Evolutionary conservation across 2,113 vertebrate species (phyloP).

Genomic region (Xenopus borealis): DNA sequence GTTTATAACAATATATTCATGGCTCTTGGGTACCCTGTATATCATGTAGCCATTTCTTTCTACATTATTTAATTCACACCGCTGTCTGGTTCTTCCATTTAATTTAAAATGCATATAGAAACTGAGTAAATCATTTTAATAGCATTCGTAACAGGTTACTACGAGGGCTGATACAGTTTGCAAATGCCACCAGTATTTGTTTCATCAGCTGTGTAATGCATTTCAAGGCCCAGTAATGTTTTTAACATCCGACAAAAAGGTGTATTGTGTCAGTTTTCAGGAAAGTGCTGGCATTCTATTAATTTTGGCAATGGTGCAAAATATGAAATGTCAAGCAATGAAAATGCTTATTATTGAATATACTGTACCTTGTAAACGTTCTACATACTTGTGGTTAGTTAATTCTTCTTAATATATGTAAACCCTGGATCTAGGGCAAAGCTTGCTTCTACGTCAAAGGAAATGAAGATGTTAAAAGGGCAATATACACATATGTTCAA

Average conservation of each 20-base stretch:
- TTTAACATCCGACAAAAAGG: constrained; percentile 38
- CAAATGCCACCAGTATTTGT: constrained; percentile 18
- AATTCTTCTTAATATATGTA: constrained; percentile 21
- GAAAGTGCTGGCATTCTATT: constrained; percentile 33
- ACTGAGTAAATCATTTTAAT: neutral
- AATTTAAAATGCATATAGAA: too few species aligned
- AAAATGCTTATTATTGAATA: constrained; percentile 20
- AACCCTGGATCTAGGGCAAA: constrained; percentile 12
- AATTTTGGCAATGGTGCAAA: constrained; percentile 22
- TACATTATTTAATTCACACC: too few species aligned
- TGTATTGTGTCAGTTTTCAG: constrained; percentile 43
- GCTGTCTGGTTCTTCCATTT: too few species aligned
- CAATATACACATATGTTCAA: too few species aligned
- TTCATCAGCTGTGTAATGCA: constrained; percentile 31
- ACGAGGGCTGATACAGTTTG: neutral
- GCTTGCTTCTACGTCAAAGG: neutral
- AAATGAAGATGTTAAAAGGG: neutral
- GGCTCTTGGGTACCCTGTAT: too few species aligned
- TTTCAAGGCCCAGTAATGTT: constrained; percentile 28
- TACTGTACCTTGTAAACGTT: constrained; percentile 28
- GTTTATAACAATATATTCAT: too few species aligned
- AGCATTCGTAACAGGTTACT: constrained; percentile 2
- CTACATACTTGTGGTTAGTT: constrained; percentile 17
- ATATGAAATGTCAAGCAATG: constrained; percentile 30
- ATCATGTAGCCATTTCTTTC: too few species aligned